phyloP scores from a whole-genome alignment of 2,888 invertebrate species.

The Augochlorella aurata region DNA sequence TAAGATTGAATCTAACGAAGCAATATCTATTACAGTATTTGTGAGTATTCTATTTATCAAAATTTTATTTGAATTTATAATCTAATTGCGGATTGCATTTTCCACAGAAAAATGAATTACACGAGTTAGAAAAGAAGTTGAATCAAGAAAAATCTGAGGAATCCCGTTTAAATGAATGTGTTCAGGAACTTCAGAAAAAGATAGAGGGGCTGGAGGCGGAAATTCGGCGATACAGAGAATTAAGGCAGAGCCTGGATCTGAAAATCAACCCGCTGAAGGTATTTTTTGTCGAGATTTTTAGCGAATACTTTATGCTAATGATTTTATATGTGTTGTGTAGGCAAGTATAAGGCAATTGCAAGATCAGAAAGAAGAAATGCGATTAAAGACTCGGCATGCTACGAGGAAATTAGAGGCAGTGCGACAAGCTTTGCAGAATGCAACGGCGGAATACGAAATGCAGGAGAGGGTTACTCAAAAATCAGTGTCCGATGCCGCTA shows the following conservation, averaged over 20 bases:
- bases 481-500: constrained; percentile 81
- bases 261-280: constrained; percentile 71
- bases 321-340: constrained; percentile 65
- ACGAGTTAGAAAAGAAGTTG: constrained; percentile 77
- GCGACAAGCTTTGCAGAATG: constrained; percentile 67
- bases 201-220: constrained; percentile 80
- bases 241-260: constrained; percentile 62
- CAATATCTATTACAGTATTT: constrained; percentile 64
- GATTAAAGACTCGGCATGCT: constrained; percentile 56
- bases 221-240: constrained; percentile 65
- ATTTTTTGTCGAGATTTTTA: neutral
- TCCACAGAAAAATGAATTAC: constrained; percentile 79
- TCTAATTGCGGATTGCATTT: constrained; percentile 5
- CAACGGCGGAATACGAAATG: constrained; percentile 76
- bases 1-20: constrained; percentile 64
- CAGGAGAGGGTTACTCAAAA: constrained; percentile 78
- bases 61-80: neutral
- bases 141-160: constrained; percentile 66
- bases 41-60: constrained; percentile 64
- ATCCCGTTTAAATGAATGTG: constrained; percentile 74
- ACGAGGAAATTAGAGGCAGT: constrained; percentile 57
- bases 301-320: neutral
- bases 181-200: constrained; percentile 78
- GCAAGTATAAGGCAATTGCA: constrained; percentile 82
- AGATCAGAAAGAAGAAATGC: constrained; percentile 77